Evolutionary conservation across 1,140 invertebrate species (phyloP).

Genomic region (Drosophila murphyi): DNA sequence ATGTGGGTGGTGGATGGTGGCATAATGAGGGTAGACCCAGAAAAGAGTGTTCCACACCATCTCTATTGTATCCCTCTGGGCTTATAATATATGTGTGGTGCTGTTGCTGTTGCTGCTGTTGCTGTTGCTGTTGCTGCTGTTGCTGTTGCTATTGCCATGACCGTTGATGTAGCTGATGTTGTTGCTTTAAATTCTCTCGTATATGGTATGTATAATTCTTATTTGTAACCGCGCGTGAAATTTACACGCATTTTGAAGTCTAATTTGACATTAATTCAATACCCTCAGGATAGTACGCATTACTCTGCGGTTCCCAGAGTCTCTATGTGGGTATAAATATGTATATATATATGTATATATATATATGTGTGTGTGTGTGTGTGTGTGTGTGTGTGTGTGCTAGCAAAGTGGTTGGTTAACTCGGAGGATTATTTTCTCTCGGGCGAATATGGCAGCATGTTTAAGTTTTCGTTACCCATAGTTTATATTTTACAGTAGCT

Average conservation of each 20-base stretch:
- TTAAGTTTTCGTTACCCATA: conserved; percentile 21
- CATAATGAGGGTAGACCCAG: conserved; percentile 20
- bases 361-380: conserved; percentile 8
- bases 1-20: conserved; percentile 14
- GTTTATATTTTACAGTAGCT: neutral
- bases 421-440: conserved; percentile 19
- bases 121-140: conserved; percentile 30
- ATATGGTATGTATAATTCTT: conserved; percentile 55
- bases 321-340: neutral
- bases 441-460: conserved; percentile 25
- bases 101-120: conserved; percentile 27
- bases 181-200: conserved; percentile 29
- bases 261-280: conserved; percentile 78
- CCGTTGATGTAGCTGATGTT: conserved; percentile 27
- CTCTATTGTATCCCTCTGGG: conserved; percentile 46
- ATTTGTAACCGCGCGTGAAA: conserved; percentile 70
- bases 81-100: conserved; percentile 52
- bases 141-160: conserved; percentile 30
- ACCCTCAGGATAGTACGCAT: conserved; percentile 62
- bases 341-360: neutral
- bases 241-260: conserved; percentile 79
- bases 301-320: conserved; percentile 6
- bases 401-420: conserved; percentile 15
- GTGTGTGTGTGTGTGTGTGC: neutral
- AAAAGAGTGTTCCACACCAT: neutral